Conservation (phyloP, 2,113 vertebrate species). For the Pygathrix nemaeus region DNA sequence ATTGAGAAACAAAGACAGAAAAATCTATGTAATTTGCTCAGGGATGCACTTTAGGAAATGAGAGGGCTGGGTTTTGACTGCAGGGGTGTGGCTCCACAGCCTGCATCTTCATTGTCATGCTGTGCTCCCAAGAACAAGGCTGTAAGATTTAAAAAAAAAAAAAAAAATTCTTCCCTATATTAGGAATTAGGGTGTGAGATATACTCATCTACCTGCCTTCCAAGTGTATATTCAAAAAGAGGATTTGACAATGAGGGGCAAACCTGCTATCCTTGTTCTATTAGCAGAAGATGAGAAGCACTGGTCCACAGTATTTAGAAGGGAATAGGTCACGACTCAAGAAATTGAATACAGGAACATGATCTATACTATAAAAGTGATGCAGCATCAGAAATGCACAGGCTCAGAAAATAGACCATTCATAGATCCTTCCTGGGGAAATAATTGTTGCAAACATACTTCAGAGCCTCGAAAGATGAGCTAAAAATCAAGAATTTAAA, state of each 20-base stretch:
- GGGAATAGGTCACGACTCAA: background rate
- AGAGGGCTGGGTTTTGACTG: background rate
- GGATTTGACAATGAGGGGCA: background rate
- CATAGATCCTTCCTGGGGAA: slow-evolving; percentile 31
- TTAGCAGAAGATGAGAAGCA: background rate
- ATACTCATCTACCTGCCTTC: background rate
- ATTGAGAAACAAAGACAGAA: background rate
- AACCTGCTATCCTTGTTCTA: background rate
- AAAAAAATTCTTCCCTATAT: background rate
- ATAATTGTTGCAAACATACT: slow-evolving; percentile 29
- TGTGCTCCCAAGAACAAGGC: background rate
- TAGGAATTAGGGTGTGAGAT: background rate
- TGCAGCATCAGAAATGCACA: background rate
- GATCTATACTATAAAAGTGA: background rate
- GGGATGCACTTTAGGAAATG: background rate
- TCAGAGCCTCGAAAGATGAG: background rate
- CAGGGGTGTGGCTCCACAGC: background rate
- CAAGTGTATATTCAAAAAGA: background rate
- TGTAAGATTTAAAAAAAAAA: no score
- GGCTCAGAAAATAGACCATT: background rate
- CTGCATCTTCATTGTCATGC: background rate
- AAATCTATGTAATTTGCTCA: background rate
- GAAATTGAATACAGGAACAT: background rate
- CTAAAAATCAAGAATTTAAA: slow-evolving; percentile 44
- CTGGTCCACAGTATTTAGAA: background rate